phyloP scores from a whole-genome alignment of 2,113 vertebrate genomes.

The Psittacara wagleri region DNA sequence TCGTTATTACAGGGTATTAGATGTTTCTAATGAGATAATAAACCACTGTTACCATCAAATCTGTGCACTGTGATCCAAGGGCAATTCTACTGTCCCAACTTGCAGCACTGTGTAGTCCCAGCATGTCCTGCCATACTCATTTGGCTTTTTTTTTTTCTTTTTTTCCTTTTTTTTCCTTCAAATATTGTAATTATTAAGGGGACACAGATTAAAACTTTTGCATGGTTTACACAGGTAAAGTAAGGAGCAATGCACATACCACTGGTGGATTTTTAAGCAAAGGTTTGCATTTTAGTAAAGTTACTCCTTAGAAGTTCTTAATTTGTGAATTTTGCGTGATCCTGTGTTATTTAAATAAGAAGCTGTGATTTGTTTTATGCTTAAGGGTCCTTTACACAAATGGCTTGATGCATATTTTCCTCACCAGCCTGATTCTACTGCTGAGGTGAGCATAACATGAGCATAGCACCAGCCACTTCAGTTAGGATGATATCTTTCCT shows the following conservation, averaged over 20 bases:
- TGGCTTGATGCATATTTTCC: slow-evolving; percentile 52
- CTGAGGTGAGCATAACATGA: slow-evolving; percentile 41
- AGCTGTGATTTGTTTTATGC: slow-evolving; percentile 36
- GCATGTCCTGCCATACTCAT: neutral
- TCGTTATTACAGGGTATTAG: slow-evolving; percentile 13
- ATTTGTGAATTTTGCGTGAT: slow-evolving; percentile 24
- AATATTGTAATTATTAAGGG: slow-evolving; percentile 20
- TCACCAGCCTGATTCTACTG: slow-evolving; percentile 55
- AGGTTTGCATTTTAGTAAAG: slow-evolving; percentile 39
- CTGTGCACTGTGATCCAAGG: neutral
- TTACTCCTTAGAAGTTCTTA: neutral
- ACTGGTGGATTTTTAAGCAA: neutral
- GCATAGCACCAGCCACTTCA: slow-evolving; percentile 34
- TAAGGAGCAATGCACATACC: neutral
- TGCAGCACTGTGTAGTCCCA: neutral
- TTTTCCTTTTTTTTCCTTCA: neutral
- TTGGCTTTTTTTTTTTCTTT: neutral
- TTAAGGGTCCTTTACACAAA: slow-evolving; percentile 64
- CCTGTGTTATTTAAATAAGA: slow-evolving; percentile 30
- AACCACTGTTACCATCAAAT: slow-evolving; percentile 51
- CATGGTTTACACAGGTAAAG: neutral
- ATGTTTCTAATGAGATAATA: slow-evolving; percentile 55
- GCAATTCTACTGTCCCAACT: neutral
- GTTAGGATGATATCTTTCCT: slow-evolving; percentile 16
- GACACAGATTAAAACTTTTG: slow-evolving; percentile 31